These are phyloP conservation scores for Babylonia areolata DNA, from an alignment of 1,140 invertebrate genomes.

Conservation along the genomic window DNA sequence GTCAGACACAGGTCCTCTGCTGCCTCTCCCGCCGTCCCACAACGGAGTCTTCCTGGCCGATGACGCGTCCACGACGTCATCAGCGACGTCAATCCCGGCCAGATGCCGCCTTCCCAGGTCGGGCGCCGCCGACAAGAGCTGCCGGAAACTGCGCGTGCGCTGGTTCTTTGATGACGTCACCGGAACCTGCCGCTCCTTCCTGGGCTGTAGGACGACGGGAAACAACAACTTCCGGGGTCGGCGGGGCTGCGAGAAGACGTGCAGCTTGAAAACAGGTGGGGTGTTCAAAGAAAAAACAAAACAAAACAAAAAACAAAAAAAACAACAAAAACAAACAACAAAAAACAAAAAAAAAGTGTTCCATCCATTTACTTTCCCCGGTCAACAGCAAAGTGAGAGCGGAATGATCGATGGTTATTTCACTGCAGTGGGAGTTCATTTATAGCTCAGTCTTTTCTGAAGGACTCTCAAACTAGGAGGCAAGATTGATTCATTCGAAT, in stretches of 20 bases:
- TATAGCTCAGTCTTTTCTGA: no score
- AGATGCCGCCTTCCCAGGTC: conserved; percentile 9
- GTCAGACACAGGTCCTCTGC: not conserved
- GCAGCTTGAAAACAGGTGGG: conserved; percentile 29
- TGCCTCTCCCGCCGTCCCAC: not conserved
- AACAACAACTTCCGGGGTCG: conserved; percentile 57
- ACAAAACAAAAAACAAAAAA: no score
- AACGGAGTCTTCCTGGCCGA: conserved; percentile 35
- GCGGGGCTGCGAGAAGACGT: conserved; percentile 51
- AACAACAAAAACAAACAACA: no score
- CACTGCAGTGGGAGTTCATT: no score
- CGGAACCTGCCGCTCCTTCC: conserved; percentile 52
- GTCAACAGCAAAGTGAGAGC: no score
- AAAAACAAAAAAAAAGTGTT: no score
- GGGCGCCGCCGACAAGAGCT: conserved; percentile 42
- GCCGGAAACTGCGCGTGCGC: conserved; percentile 46
- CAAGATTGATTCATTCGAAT: no score
- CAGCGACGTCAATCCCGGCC: not conserved
- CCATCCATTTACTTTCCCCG: no score
- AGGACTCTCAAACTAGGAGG: no score
- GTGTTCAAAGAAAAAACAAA: no score
- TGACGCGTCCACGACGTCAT: conserved; percentile 28
- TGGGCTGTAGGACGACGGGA: conserved; percentile 49
- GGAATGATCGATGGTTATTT: no score
- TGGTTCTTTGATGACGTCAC: conserved; percentile 53